Base-by-base conservation (phyloP, 2,888 invertebrate species). In the Crossocerus cetratus region DNA sequence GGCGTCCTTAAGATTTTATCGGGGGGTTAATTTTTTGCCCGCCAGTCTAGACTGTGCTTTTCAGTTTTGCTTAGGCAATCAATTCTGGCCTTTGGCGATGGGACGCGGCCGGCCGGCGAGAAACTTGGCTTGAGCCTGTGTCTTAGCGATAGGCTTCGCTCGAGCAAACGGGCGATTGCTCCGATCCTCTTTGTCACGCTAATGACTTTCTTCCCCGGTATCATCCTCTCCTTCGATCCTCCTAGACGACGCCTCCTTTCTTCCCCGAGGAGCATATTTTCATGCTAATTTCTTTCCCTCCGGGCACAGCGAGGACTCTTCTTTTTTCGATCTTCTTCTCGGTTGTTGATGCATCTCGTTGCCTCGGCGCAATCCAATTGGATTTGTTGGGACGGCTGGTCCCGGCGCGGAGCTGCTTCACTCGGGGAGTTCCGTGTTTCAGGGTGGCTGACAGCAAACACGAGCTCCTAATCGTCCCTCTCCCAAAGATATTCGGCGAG, bases 101-200 rank as follows among this genome's bases (percentile, higher is more conserved):
- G 55, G 60, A 56, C 58, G 58, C 49, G 53, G 60, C 55, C 49
- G 53, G 60, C 55, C 70, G 55, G 59, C 43, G 62, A 68, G 73
- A 75, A 58, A 65, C 68, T 66, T 69, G 54, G 59, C 65, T 60
- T 65, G 14, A 58, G 73, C 42, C 71, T 80, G 72, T 69, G 65
- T 72, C 56, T 59, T 68, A 69, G 69, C 56, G 74, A 79, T 77
- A 79, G 69, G 69, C 79, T 80, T 70, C 75, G 32, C 32, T 76
- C 66, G 65, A 74, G 65, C 61, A 21, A 4, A n/a, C n/a, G 32
- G 5, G 43, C 76, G 82, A 84, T 83, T 82, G 76, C 73, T 72
- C 60, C 56, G 80, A 72, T 78, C 64, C 63, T 69, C 77, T 84
- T 84, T 83, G 77, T 81, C 72, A 65, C 77, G 74, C 74, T 83